Percentiles rank a stretch among this genome's conserved stretches.
Conservation (phyloP, 2,888 invertebrate genomes). For the Heliconius cydno region DNA sequence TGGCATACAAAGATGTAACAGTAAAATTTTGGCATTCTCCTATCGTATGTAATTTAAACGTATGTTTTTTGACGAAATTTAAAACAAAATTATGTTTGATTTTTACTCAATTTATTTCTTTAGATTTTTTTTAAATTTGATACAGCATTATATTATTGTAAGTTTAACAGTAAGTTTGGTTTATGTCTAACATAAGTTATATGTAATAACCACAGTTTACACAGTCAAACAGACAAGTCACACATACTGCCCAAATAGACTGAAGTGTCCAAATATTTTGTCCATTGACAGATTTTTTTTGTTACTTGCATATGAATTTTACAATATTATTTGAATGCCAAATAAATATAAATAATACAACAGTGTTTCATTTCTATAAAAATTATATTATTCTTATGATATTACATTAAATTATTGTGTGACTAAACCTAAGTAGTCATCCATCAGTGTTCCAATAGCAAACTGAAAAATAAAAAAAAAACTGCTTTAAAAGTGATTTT, state of each 20-base stretch:
- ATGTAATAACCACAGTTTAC: constrained; percentile 42
- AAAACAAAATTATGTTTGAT: neutral
- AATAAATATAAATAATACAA: constrained; percentile 66
- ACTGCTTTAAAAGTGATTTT: neutral
- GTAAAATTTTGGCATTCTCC: constrained; percentile 20
- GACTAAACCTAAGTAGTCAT: constrained; percentile 96
- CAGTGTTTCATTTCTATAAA: constrained; percentile 53
- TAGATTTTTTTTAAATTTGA: constrained; percentile 29
- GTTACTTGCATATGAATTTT: constrained; percentile 78
- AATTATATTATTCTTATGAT: constrained; percentile 39
- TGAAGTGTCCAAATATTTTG: constrained; percentile 81
- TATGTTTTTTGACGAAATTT: neutral
- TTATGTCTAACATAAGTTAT: constrained; percentile 47
- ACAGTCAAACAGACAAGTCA: constrained; percentile 44
- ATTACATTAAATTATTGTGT: constrained; percentile 64
- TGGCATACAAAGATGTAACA: constrained; percentile 17
- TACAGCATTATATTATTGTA: constrained; percentile 34
- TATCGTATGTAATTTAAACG: neutral
- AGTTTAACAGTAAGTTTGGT: constrained; percentile 46
- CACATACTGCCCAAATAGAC: constrained; percentile 78
- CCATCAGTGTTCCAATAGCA: constrained; percentile 99
- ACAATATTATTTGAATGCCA: constrained; percentile 81
- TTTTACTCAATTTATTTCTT: neutral
- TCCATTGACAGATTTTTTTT: constrained; percentile 74
- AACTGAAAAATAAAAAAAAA: constrained; percentile 87